Evolutionary conservation across 2,113 vertebrate species (phyloP), one percentile per base, ranked within the genome.

Genomic region (Bolborhynchus lineola): DNA sequence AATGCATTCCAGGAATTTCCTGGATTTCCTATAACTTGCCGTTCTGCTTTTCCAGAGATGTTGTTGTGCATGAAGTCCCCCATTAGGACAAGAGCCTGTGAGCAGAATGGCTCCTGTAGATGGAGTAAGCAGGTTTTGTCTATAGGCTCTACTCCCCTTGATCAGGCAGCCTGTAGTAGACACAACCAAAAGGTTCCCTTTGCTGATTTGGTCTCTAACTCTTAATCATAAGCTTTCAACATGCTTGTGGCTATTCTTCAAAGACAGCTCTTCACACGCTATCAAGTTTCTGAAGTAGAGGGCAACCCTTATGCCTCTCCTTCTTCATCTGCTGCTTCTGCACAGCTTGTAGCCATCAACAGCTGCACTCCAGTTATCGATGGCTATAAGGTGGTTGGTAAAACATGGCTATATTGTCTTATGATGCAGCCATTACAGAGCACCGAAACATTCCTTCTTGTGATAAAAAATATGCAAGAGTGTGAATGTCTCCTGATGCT

Each of bases 301-400:
- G 26, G 13, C 21, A 26, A 1, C 3, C 3, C 15, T 24, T 42
- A 29, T 12, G 6, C 41, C 24, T 2, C 8, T 23, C 19, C 8
- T n/a, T 90, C 26, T 24, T 49, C 23, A 3, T 25, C 25, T 2
- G 1, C 57, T 28, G 41, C 39, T 74, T 33, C 47, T 63, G 28
- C 49, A 41, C 5, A 68, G 13, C 12, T 29, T 28, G 35, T 11
- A 57, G 33, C 24, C 41, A 41, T 16, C 1, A 1, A 24, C 4
- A 72, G 49, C 33, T 13, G 4, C 7, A 10, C 21, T 65, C 28
- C 44, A 24, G 35, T 16, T 25, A 62, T 13, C 0, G 0, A 64
- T 9, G 11, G 59, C n/a, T 60, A 37, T 19, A 33, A 52, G 17
- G 17, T 42, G 47, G 17, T 1, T 41, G 33, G 25, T 39, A 59